A percentile compares a stretch with the other conserved stretches of the same genome.
These are phyloP conservation scores for Lasioglossum vierecki DNA, from an alignment of 2,888 invertebrate genomes.

Conservation along the genomic window DNA sequence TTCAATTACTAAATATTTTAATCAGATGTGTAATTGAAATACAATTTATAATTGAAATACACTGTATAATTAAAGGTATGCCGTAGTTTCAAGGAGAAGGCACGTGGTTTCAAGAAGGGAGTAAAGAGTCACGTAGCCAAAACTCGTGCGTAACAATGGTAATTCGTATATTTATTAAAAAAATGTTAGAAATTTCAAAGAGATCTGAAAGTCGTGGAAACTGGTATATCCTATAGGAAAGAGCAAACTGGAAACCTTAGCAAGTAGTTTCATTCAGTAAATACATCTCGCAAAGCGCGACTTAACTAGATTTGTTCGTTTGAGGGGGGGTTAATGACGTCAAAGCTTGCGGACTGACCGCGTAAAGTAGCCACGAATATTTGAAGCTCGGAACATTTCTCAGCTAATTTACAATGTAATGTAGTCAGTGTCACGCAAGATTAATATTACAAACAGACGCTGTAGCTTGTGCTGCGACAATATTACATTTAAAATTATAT, in stretches of 20 bases:
- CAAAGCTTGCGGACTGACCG: constrained; percentile 2
- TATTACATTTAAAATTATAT: background rate
- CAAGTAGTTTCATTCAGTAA: background rate
- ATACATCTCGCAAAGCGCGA: constrained; percentile 12
- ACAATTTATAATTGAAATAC: too few relatives aligned
- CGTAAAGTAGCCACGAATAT: background rate
- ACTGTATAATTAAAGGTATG: too few relatives aligned
- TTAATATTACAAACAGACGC: background rate
- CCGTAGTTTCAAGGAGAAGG: too few relatives aligned
- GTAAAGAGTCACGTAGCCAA: too few relatives aligned
- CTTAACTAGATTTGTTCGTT: constrained; percentile 18
- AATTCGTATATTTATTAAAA: background rate
- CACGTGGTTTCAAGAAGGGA: too few relatives aligned
- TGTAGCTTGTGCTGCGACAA: too few relatives aligned
- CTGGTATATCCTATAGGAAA: background rate
- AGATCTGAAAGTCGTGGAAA: background rate
- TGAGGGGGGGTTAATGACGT: constrained; percentile 10
- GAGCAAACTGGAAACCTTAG: background rate
- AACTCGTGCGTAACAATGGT: background rate
- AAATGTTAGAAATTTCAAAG: background rate
- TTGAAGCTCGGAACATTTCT: background rate
- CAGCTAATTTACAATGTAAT: background rate
- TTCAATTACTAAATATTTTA: too few relatives aligned
- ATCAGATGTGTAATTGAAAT: too few relatives aligned
- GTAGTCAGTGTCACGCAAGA: background rate